A percentile compares a stretch with the other conserved stretches of the same genome.
Conservation (phyloP, 30 jellyfish, hydroid and myxozoan species). For the Chironex yamaguchii region DNA sequence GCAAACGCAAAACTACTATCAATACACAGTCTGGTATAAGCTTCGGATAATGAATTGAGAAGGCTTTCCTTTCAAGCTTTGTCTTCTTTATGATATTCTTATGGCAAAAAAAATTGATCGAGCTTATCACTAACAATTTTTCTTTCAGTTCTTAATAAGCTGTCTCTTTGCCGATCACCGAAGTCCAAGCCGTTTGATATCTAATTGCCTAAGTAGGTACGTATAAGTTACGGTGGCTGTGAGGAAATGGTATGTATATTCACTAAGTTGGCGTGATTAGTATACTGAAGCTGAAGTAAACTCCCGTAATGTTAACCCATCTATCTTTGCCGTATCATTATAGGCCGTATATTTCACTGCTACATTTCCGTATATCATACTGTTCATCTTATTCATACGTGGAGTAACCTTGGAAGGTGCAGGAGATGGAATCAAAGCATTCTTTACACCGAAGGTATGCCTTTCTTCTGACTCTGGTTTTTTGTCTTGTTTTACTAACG, state of each 20-base stretch:
- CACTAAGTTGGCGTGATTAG: background rate
- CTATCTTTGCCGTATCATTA: slow-evolving; percentile 5
- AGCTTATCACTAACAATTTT: background rate
- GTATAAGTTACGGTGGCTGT: background rate
- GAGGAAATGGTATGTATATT: background rate
- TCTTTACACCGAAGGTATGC: slow-evolving; percentile 87
- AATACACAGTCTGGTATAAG: no score
- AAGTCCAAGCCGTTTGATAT: background rate
- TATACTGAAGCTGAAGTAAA: no score
- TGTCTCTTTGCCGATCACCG: background rate
- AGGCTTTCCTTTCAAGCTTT: no score
- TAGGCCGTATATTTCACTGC: slow-evolving; percentile 98
- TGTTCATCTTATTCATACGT: slow-evolving; percentile 86
- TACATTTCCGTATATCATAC: slow-evolving; percentile 92
- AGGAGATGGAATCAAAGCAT: slow-evolving; percentile 88
- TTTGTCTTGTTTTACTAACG: no score
- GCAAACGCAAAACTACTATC: no score
- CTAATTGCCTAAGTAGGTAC: background rate
- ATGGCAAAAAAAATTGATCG: no score
- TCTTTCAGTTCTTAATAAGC: background rate
- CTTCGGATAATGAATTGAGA: no score
- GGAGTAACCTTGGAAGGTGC: slow-evolving; percentile 98
- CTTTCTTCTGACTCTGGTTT: no score
- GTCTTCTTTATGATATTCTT: no score
- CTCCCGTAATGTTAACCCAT: background rate